Evolutionary conservation across 92 coral and sea anemone genomes (phyloP).

Genomic region (Desmophyllum pertusum): DNA sequence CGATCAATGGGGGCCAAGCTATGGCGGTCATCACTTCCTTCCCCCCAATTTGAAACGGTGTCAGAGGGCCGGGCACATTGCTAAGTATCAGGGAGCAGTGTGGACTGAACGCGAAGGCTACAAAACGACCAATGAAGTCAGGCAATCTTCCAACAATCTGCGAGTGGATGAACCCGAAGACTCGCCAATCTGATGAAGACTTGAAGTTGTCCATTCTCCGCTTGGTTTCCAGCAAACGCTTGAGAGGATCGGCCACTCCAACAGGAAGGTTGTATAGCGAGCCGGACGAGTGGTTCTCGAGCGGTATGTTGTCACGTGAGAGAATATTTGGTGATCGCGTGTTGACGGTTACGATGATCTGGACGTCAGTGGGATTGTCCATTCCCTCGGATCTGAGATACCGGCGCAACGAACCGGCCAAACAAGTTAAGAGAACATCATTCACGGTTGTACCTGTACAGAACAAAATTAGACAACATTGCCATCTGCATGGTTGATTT

Average conservation of each 20-base stretch:
- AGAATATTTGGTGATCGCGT: conserved; percentile 76
- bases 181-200: conserved; percentile 82
- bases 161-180: conserved; percentile 82
- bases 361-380: conserved; percentile 87
- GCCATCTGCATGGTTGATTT: no score
- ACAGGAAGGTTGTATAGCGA: conserved; percentile 87
- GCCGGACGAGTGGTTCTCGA: conserved; percentile 94
- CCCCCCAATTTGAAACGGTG: conserved; percentile 78
- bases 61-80: conserved; percentile 96
- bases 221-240: conserved; percentile 88
- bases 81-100: conserved; percentile 91
- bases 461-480: not conserved
- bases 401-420: conserved; percentile 92
- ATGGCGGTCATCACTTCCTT: conserved; percentile 85
- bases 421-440: conserved; percentile 88
- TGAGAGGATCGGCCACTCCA: conserved; percentile 61
- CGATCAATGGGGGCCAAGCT: conserved; percentile 97
- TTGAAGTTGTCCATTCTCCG: conserved; percentile 93
- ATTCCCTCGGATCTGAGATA: conserved; percentile 82
- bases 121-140: conserved; percentile 81
- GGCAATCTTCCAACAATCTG: conserved; percentile 90
- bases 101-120: conserved; percentile 70
- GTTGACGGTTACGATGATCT: conserved; percentile 89
- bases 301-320: conserved; percentile 81
- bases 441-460: conserved; percentile 88